A percentile compares a stretch with the other conserved stretches of the same genome.
phyloP scores from a whole-genome alignment of 2,113 vertebrate genomes.

The Vulpes ferrilata region DNA sequence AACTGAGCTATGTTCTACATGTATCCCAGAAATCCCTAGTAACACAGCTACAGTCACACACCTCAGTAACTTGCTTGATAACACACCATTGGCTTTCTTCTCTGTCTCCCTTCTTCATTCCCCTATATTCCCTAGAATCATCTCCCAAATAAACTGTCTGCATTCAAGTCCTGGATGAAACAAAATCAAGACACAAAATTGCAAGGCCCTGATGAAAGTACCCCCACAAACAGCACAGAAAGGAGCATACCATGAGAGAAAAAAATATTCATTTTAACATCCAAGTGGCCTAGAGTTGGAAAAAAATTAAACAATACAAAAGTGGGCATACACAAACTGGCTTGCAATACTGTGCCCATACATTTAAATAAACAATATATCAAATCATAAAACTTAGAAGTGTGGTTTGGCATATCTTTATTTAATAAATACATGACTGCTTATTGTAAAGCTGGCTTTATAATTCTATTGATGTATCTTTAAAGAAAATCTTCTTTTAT shows the following conservation, averaged over 20 bases:
- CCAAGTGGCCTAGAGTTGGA: background rate
- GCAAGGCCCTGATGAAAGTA: background rate
- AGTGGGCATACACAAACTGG: background rate
- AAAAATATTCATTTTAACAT: background rate
- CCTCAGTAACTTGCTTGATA: background rate
- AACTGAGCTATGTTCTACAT: background rate
- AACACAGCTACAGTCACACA: background rate
- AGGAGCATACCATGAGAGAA: background rate
- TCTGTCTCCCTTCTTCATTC: background rate
- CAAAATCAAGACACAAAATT: slow-evolving; percentile 19
- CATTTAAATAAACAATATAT: slow-evolving; percentile 11
- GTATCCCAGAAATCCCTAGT: background rate
- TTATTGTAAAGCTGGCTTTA: background rate
- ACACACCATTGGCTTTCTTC: background rate
- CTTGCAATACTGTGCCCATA: background rate
- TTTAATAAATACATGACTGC: background rate
- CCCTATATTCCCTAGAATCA: background rate
- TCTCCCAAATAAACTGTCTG: background rate
- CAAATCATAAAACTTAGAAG: background rate
- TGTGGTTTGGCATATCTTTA: background rate
- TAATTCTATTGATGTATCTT: background rate
- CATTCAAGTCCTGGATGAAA: background rate
- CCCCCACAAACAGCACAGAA: background rate
- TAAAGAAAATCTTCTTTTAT: slow-evolving; percentile 27
- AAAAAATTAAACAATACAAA: slow-evolving; percentile 29